phyloP scores from a whole-genome alignment of 2,797 vertebrate genomes.

The Scomberomorus guttatus region DNA sequence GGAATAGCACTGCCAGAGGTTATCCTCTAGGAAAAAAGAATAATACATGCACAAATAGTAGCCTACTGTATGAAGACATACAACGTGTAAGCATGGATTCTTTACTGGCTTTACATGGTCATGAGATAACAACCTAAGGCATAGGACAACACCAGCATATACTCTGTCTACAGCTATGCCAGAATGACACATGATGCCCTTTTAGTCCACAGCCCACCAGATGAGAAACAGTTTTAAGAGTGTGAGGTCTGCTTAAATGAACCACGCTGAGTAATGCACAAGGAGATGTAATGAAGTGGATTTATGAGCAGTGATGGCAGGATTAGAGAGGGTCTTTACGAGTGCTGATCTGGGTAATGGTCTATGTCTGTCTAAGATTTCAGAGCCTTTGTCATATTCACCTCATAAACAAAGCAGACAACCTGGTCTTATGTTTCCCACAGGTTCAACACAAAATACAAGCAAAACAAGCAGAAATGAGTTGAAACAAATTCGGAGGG shows the following conservation, averaged over 20 bases:
- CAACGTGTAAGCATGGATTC: conserved; percentile 3
- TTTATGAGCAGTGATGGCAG: conserved; percentile 80
- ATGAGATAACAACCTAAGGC: conserved; percentile 27
- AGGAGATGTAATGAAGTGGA: conserved; percentile 75
- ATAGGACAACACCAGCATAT: background rate
- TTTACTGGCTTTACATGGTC: conserved; percentile 27
- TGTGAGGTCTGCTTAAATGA: conserved; percentile 66
- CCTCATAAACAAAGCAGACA: conserved; percentile 71
- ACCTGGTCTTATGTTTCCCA: conserved; percentile 53
- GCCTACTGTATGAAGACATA: background rate
- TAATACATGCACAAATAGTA: background rate
- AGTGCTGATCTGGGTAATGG: conserved; percentile 81
- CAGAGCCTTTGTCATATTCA: conserved; percentile 74
- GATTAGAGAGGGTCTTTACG: conserved; percentile 79
- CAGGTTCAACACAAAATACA: conserved; percentile 40
- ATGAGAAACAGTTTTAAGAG: conserved; percentile 47
- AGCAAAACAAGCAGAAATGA: conserved; percentile 35
- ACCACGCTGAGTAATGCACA: conserved; percentile 61
- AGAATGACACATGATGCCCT: conserved; percentile 9
- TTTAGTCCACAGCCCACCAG: conserved; percentile 29
- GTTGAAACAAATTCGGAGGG: conserved; percentile 13
- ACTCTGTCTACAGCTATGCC: conserved; percentile 33
- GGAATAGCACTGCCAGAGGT: conserved; percentile 4
- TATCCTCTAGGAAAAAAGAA: conserved; percentile 30
- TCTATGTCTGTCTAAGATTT: conserved; percentile 78